Base-by-base conservation (phyloP, 2,797 vertebrate genomes). In the Falco concolor region DNA sequence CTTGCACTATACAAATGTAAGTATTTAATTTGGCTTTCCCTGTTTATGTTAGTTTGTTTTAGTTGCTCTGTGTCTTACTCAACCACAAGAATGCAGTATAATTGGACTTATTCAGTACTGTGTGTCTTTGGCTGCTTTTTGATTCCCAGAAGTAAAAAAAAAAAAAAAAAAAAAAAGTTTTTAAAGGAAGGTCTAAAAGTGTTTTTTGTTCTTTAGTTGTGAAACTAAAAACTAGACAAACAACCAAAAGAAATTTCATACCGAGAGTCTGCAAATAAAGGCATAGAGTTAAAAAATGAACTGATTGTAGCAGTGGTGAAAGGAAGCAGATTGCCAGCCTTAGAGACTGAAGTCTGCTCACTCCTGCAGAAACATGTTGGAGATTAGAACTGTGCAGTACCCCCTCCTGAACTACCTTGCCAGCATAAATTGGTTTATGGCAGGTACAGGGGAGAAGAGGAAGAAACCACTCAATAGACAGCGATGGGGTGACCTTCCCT, bases 11-110 rank as follows among this genome's bases (percentile, higher is more conserved):
- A 91, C 78, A 96, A 97, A 93, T 90, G 17, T 84, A 97, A 94
- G 84, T 95, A 96, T 97, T 97, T 97, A 93, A 96, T 97, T 97
- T 97, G 94, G 87, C 93, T 96, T 91, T 93, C 95, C 74, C 81
- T 90, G 80, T 95, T 97, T 97, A 95, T 96, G 70, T 95, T 96
- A 96, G 86, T 97, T 97, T 96, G 93, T 88, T 95, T 96, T 95
- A 87, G 69, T 96, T 97, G 90, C 80, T 97, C 84, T 90, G 87
- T 97, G 82, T 97, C 97, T 95, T 95, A 85, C 84, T 83, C 90
- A 82, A 78, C 94, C 95, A 90, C 93, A 96, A 97, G 96, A 97
- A 96, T 96, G 89, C 47, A 96, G 73, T 25, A 89, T 96, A 97
- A 95, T 96, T 96, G 79, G 80, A 96, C 82, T 96, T 94, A 94